A percentile compares a stretch with the other conserved stretches of the same genome.
Evolutionary conservation across 2,888 invertebrate species (phyloP).

Genomic region (Nineta flava): DNA sequence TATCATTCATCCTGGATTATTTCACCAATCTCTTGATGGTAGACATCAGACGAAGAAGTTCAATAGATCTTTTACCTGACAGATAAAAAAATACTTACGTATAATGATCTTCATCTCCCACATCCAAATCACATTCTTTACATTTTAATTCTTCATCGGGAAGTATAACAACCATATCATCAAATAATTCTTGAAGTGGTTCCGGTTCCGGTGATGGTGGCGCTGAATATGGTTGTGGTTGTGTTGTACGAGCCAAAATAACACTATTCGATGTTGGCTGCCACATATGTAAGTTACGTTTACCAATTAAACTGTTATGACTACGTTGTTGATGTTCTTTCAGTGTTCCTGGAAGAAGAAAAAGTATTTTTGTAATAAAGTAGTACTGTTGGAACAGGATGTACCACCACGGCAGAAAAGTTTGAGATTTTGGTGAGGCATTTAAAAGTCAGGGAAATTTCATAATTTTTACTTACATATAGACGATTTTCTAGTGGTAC

Average conservation of each 20-base stretch:
- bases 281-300: slow-evolving; percentile 22
- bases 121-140: slow-evolving; percentile 57
- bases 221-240: not conserved
- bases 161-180: slow-evolving; percentile 28
- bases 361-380: slow-evolving; percentile 1
- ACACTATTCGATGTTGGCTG: slow-evolving; percentile 22
- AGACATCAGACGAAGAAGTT: too few relatives aligned
- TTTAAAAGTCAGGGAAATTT: too few relatives aligned
- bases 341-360: slow-evolving; percentile 29
- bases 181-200: slow-evolving; percentile 19
- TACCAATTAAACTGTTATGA: slow-evolving; percentile 27
- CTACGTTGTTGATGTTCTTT: slow-evolving; percentile 40
- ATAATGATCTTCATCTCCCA: slow-evolving; percentile 61
- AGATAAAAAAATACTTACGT: too few relatives aligned
- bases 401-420: too few relatives aligned
- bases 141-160: slow-evolving; percentile 39
- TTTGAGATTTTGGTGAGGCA: too few relatives aligned
- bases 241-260: slow-evolving; percentile 21
- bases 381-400: too few relatives aligned
- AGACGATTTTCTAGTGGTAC: too few relatives aligned
- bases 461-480: too few relatives aligned
- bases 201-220: not conserved
- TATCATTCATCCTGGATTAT: too few relatives aligned
- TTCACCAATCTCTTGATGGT: too few relatives aligned
- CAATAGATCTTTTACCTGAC: too few relatives aligned